Conservation (phyloP, 2,888 invertebrate genomes). For the Hartigia nigra region DNA sequence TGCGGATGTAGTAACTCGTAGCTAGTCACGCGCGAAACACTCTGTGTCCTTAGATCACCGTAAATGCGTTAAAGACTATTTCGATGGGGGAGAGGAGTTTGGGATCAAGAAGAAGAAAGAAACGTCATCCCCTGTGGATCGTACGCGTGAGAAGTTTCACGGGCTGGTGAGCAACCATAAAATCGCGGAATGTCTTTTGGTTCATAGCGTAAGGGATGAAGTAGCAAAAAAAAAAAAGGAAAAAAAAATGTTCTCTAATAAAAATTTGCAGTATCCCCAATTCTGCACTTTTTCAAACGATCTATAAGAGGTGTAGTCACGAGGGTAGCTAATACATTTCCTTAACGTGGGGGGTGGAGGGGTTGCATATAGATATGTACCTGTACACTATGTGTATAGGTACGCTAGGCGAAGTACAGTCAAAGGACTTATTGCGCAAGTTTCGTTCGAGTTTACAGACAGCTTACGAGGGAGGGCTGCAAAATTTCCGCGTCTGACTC, state of each 20-base stretch:
- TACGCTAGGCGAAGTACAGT: constrained; percentile 22
- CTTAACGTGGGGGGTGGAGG: not conserved
- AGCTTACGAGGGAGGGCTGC: constrained; percentile 39
- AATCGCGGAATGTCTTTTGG: not conserved
- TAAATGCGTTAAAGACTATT: not conserved
- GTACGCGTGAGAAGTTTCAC: not conserved
- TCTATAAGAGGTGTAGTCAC: not conserved
- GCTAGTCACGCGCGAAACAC: not conserved
- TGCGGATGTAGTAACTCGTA: not conserved
- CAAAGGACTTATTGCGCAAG: constrained; percentile 48
- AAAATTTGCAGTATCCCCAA: not conserved
- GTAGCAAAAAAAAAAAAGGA: too few species aligned
- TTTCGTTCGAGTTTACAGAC: constrained; percentile 44
- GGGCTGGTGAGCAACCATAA: not conserved
- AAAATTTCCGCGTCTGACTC: constrained; percentile 50
- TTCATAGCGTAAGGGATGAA: not conserved
- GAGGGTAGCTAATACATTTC: not conserved
- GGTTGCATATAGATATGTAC: not conserved
- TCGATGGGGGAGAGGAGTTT: not conserved
- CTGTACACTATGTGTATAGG: not conserved
- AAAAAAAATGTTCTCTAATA: not conserved
- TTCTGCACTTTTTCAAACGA: not conserved
- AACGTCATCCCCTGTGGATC: not conserved
- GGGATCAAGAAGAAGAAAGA: not conserved
- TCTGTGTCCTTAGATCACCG: not conserved